Evolutionary conservation across 2,113 vertebrate species (phyloP).

Genomic region (Callorhinus ursinus): DNA sequence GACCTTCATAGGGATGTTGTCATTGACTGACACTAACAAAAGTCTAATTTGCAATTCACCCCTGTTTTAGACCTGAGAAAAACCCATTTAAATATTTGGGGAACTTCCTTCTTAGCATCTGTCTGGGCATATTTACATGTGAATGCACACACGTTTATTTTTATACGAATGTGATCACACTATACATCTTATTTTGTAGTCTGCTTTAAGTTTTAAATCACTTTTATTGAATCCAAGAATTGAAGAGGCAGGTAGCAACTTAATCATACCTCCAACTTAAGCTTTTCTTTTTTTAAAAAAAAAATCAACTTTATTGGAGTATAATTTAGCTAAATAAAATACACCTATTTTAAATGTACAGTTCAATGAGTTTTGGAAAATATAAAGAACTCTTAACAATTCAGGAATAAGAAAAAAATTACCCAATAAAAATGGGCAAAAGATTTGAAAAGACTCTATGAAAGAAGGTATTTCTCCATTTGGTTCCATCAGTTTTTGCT

Average conservation of each 20-base stretch:
- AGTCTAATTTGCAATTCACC: not conserved
- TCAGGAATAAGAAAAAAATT: not conserved
- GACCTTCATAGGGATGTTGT: not conserved
- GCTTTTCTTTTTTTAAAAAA: not conserved
- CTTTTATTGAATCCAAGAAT: not conserved
- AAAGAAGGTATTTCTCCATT: constrained; percentile 18
- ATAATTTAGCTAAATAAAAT: constrained; percentile 38
- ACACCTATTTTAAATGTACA: not conserved
- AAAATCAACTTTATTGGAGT: not conserved
- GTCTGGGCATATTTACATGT: not conserved
- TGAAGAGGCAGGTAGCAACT: not conserved
- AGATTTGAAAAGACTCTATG: not conserved
- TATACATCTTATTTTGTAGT: not conserved
- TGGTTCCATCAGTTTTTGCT: not conserved
- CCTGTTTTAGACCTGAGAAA: not conserved
- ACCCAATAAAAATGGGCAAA: not conserved
- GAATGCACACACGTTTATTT: not conserved
- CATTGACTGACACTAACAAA: not conserved
- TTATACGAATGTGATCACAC: not conserved
- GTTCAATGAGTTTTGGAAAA: not conserved
- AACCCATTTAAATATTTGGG: not conserved
- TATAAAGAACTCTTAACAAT: not conserved
- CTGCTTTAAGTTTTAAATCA: constrained; percentile 31
- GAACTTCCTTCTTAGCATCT: not conserved
- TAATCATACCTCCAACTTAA: not conserved